These are phyloP conservation scores for Delia radicum DNA, from an alignment of 1,140 invertebrate species.

Conservation along the genomic window DNA sequence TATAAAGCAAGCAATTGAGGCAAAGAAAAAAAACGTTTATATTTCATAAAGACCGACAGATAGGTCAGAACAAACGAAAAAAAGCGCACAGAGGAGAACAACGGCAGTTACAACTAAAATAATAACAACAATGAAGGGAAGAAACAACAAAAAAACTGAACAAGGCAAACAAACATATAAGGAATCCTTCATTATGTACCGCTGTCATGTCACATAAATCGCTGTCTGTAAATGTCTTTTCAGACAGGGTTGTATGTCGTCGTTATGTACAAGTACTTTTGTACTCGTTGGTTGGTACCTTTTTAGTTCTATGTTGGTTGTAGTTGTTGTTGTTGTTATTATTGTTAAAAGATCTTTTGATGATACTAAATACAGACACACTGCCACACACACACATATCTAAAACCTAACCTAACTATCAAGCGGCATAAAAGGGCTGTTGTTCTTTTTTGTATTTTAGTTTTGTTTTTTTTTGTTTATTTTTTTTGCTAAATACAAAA, in stretches of 20 bases:
- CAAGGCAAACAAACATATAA: slow-evolving; percentile 25
- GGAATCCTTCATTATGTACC: slow-evolving; percentile 29
- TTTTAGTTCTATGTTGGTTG: neutral
- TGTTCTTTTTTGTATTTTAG: too few relatives aligned
- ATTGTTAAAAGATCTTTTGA: neutral
- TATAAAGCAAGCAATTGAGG: neutral
- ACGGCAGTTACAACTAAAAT: slow-evolving; percentile 5
- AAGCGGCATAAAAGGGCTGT: neutral
- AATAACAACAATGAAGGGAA: neutral
- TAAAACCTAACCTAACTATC: too few relatives aligned
- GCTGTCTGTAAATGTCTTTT: slow-evolving; percentile 5
- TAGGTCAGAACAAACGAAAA: neutral
- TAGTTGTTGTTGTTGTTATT: neutral
- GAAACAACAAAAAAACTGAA: slow-evolving; percentile 11
- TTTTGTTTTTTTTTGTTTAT: neutral
- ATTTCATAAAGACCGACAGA: neutral
- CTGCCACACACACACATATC: neutral
- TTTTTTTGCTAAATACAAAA: neutral
- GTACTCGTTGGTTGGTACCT: neutral
- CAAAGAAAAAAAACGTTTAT: neutral
- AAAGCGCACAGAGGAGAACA: neutral
- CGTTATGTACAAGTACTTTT: neutral
- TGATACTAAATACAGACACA: neutral
- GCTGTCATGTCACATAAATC: slow-evolving; percentile 32
- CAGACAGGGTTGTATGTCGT: slow-evolving; percentile 1